Evolutionary conservation across 2,888 invertebrate genomes (phyloP), one percentile per base, ranked within the genome.

Genomic region (Dolichopus griseipennis): DNA sequence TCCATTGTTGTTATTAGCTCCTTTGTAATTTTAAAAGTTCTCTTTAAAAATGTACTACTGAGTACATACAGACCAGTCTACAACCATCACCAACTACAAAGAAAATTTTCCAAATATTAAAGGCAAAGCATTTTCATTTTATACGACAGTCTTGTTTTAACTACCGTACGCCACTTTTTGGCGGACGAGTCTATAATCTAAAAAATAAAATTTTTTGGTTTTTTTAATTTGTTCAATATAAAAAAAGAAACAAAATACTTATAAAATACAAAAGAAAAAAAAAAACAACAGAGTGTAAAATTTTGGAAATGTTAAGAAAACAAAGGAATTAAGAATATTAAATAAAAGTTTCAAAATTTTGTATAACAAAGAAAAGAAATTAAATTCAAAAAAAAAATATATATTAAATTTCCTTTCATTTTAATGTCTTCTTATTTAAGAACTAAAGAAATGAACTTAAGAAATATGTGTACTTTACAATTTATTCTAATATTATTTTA

Each of bases 401-500:
- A n/a, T n/a, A 27, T 27, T 27, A 5, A 27, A 5, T 27, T 27
- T 27, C 27, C 5, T 27, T 27, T 27, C 27, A 27, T 67, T 64
- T 41, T 21, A 37, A 65, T 69, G 65, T 34, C 37, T 65, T 61
- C 62, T 27, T 22, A 15, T 52, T 12, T 18, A 52, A 52, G 18
- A 52, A 52, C 6, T 6, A 52, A 52, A 37, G 62, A 20, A 64
- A 73, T 72, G 70, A 70, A 72, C 76, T 77, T 74, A 72, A 74
- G 73, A 72, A 76, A 81, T 76, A 80, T 79, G 80, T 78, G 78
- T 76, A 75, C 75, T 70, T 78, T 77, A 77, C 76, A 78, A 76
- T 78, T 80, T 74, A 80, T 81, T 76, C 78, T 81, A 77, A 81
- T 80, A 77, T 79, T 81, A 75, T 80, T 81, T 79, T 81, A 78